phyloP scores from a whole-genome alignment of 1,140 invertebrate genomes.

The Triops longicaudatus region DNA sequence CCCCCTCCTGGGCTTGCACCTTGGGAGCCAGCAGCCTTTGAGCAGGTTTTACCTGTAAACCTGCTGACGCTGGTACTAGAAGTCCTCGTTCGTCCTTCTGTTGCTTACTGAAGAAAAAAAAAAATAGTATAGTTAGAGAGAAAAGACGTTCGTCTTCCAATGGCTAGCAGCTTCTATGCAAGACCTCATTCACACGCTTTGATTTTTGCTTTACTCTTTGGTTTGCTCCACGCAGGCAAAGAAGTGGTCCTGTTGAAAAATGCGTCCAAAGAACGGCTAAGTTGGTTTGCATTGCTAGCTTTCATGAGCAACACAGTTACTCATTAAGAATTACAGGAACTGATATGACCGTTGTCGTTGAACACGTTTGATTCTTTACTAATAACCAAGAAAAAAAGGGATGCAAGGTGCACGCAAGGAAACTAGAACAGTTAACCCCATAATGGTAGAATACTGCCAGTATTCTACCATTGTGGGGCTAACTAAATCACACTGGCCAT shows the following conservation, averaged over 20 bases:
- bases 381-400: neutral
- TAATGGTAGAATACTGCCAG: neutral
- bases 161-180: slow-evolving; percentile 6
- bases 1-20: neutral
- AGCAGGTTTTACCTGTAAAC: slow-evolving; percentile 15
- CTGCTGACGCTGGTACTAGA: neutral
- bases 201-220: neutral
- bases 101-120: neutral
- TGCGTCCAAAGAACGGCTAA: neutral
- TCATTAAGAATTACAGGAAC: neutral
- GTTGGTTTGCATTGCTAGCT: neutral
- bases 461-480: too few species aligned
- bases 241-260: neutral
- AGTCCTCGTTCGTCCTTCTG: slow-evolving; percentile 4
- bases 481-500: too few species aligned
- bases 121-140: neutral
- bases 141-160: neutral
- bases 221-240: neutral
- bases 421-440: neutral
- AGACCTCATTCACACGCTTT: slow-evolving; percentile 5
- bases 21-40: neutral
- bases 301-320: neutral
- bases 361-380: neutral
- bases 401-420: neutral
- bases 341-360: neutral